A percentile compares a stretch with the other conserved stretches of the same genome.
Evolutionary conservation across 1,140 invertebrate species (phyloP).

Genomic region (Eurosta solidaginis): DNA sequence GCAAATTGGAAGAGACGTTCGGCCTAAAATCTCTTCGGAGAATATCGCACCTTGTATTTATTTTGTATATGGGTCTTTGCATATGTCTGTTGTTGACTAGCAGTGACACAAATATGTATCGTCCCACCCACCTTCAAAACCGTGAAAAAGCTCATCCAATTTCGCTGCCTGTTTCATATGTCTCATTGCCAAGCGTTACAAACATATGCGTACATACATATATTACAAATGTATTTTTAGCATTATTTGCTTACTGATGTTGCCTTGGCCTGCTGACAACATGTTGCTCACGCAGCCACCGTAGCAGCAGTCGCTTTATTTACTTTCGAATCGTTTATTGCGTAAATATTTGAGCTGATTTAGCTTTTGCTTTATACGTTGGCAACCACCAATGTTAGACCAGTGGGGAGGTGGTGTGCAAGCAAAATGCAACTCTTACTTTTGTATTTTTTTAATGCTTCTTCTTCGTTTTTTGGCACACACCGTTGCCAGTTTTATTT

Average conservation of each 20-base stretch:
- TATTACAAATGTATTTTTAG: constrained; percentile 23
- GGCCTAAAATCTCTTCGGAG: too few relatives aligned
- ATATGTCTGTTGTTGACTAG: too few relatives aligned
- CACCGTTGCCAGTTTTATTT: background rate
- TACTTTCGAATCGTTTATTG: constrained; percentile 17
- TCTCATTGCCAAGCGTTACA: constrained; percentile 20
- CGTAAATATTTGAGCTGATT: constrained; percentile 21
- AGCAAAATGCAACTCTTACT: constrained; percentile 13
- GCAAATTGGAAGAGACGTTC: too few relatives aligned
- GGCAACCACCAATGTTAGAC: background rate
- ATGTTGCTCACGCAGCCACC: background rate
- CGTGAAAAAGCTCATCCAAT: background rate
- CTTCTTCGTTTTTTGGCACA: background rate
- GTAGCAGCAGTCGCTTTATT: background rate
- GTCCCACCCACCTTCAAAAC: background rate
- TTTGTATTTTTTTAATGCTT: background rate
- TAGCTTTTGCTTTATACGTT: too few relatives aligned
- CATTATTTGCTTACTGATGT: background rate
- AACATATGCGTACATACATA: background rate
- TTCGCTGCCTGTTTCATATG: background rate
- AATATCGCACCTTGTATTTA: too few relatives aligned
- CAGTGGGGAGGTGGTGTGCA: background rate
- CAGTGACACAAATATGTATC: too few relatives aligned
- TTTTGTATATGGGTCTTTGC: too few relatives aligned
- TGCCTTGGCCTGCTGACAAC: constrained; percentile 25